Evolutionary conservation across 2,113 vertebrate genomes (phyloP), one percentile per base, ranked within the genome.

Genomic region (Origma solitaria): DNA sequence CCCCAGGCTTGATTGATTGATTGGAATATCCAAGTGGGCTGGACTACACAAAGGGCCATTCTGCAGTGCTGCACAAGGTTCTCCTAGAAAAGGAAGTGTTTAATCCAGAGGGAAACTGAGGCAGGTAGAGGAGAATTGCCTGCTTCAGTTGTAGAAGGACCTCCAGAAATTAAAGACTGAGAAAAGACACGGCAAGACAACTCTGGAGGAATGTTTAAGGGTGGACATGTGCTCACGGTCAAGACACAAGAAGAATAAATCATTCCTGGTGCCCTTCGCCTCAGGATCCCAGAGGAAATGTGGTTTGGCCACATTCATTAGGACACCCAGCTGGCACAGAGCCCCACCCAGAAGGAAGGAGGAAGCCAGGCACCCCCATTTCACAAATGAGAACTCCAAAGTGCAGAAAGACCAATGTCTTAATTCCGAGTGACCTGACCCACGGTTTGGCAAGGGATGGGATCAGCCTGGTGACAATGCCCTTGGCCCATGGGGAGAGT

Each of bases 321-420:
- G 70, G 88, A n/a, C 60, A 49, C 40, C 10, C 0, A 1, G 27
- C 60, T 82, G 66, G 31, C 61, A 50, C 9, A 5, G 70, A 85
- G 30, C 57, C 49, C 25, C 37, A 1, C 0, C 0, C 3, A 33
- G 57, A 40, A 53, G 35, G 53, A 40, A 57, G 54, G 10, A 82
- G 61, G 44, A 72, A 92, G 27, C 17, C 24, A 38, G 24, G 40
- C 7, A 35, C 31, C 24, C 33, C 58, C 30, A 16, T 70, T 73
- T 47, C 61, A 33, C 19, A 47, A 35, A 31, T 24, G n/a, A 57
- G 80, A 69, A 42, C 21, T 31, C 7, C 28, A 8, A 79, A 9
- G 7, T 20, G 35, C 25, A 61, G 62, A 38, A n/a, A 49, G 25
- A 40, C 22, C 20, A 27, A 17, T 6, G 30, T 11, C 57, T 95